Conservation (phyloP, 2,888 invertebrate species). For the Drosophila mayaguana region DNA sequence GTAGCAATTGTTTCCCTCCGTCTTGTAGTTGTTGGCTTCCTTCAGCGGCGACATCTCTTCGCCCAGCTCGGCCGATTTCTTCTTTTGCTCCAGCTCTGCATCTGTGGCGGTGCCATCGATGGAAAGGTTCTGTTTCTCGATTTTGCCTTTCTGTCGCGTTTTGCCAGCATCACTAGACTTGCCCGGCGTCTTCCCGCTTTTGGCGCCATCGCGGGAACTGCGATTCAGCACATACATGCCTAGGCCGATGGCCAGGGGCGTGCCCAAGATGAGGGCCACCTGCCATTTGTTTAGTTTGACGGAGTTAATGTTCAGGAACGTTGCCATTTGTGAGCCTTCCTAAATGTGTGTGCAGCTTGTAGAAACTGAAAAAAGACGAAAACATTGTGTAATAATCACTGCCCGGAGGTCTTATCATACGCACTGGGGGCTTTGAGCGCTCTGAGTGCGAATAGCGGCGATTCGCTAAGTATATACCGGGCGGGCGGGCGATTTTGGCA, state of each 20-base stretch:
- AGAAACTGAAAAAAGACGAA: slow-evolving; percentile 52
- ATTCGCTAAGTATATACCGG: slow-evolving; percentile 53
- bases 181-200: slow-evolving; percentile 18
- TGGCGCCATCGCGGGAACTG: slow-evolving; percentile 20
- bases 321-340: slow-evolving; percentile 55
- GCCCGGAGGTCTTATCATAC: slow-evolving; percentile 48
- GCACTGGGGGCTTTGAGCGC: background rate
- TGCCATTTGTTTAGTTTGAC: slow-evolving; percentile 90
- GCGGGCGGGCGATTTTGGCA: slow-evolving; percentile 29
- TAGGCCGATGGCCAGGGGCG: slow-evolving; percentile 92
- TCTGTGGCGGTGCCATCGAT: slow-evolving; percentile 85
- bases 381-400: slow-evolving; percentile 67
- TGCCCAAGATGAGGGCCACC: slow-evolving; percentile 92
- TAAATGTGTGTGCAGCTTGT: slow-evolving; percentile 34
- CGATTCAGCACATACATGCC: slow-evolving; percentile 88
- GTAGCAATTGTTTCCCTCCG: slow-evolving; percentile 95
- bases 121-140: slow-evolving; percentile 86
- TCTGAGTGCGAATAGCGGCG: slow-evolving; percentile 12
- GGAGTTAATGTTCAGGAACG: slow-evolving; percentile 75
- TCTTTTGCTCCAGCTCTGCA: slow-evolving; percentile 86
- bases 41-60: slow-evolving; percentile 87
- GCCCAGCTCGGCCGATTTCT: slow-evolving; percentile 76
- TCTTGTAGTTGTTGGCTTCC: slow-evolving; percentile 92
- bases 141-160: slow-evolving; percentile 77
- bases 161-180: slow-evolving; percentile 29